Conservation (phyloP, 2,797 vertebrate species). For the Cichlasoma orientale region DNA sequence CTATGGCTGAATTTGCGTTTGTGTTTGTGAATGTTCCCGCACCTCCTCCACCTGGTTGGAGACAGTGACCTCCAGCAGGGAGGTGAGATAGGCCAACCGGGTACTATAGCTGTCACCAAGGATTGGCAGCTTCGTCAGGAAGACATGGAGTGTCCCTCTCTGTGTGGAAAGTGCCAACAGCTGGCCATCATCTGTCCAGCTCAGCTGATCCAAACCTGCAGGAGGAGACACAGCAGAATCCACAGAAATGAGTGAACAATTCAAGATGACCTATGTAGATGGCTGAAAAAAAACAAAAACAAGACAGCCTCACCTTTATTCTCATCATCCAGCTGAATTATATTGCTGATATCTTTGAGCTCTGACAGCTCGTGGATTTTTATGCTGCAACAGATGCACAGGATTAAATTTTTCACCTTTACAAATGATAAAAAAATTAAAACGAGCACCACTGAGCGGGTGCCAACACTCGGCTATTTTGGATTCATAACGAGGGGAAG, state of each 20-base stretch:
- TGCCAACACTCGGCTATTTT: no score
- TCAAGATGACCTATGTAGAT: not conserved
- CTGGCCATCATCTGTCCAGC: slow-evolving; percentile 97
- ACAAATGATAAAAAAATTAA: not conserved
- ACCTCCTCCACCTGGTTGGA: slow-evolving; percentile 92
- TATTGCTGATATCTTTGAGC: slow-evolving; percentile 92
- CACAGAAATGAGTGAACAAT: not conserved
- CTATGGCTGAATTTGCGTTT: not conserved
- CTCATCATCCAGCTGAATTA: slow-evolving; percentile 94
- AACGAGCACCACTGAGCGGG: not conserved
- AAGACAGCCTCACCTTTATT: slow-evolving; percentile 87
- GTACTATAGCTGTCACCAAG: slow-evolving; percentile 91
- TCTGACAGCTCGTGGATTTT: slow-evolving; percentile 96
- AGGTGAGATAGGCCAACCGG: slow-evolving; percentile 92
- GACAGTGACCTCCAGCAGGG: slow-evolving; percentile 94
- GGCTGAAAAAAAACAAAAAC: not conserved
- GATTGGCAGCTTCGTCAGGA: slow-evolving; percentile 94
- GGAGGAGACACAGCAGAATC: not conserved
- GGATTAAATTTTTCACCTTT: not conserved
- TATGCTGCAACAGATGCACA: slow-evolving; percentile 80
- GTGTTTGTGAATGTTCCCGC: slow-evolving; percentile 37
- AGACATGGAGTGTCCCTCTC: slow-evolving; percentile 90
- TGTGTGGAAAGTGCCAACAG: slow-evolving; percentile 91
- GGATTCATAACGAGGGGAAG: no score
- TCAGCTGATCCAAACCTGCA: slow-evolving; percentile 90